phyloP scores from a whole-genome alignment of 2,797 vertebrate species.

The Orientallactaga sibirica region DNA sequence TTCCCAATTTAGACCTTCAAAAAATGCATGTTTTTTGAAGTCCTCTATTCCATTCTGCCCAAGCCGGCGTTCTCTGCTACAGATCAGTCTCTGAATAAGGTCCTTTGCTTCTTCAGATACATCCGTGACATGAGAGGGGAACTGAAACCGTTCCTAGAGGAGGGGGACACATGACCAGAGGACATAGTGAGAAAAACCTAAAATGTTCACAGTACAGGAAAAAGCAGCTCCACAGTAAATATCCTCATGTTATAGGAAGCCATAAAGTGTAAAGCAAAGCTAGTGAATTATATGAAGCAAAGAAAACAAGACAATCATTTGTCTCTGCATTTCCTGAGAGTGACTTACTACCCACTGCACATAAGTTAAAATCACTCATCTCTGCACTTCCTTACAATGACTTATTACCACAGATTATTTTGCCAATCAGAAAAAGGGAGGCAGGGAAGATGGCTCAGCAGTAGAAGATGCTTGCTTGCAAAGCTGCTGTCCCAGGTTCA shows the following conservation, averaged over 20 bases:
- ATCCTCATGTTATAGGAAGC: too few relatives aligned
- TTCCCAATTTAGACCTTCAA: constrained; percentile 96
- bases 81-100: constrained; percentile 96
- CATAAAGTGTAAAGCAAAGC: neutral
- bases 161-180: neutral
- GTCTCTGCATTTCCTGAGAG: too few relatives aligned
- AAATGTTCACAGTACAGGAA: neutral
- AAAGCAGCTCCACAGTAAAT: neutral
- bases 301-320: neutral
- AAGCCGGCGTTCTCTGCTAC: constrained; percentile 94
- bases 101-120: constrained; percentile 97
- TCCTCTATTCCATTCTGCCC: constrained; percentile 96
- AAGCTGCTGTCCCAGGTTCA: too few relatives aligned
- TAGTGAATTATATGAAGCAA: neutral
- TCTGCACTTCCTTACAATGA: fast-evolving
- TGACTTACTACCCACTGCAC: neutral
- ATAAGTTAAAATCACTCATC: too few relatives aligned
- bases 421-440: neutral
- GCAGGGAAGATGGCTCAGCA: too few relatives aligned
- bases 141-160: constrained; percentile 96
- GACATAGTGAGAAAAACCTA: neutral
- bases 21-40: constrained; percentile 95
- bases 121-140: constrained; percentile 94
- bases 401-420: fast-evolving
- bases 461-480: too few relatives aligned